Evolutionary conservation across 2,113 vertebrate species (phyloP), one percentile per base, ranked within the genome.

Genomic region (Mesembrinibis cayennensis): DNA sequence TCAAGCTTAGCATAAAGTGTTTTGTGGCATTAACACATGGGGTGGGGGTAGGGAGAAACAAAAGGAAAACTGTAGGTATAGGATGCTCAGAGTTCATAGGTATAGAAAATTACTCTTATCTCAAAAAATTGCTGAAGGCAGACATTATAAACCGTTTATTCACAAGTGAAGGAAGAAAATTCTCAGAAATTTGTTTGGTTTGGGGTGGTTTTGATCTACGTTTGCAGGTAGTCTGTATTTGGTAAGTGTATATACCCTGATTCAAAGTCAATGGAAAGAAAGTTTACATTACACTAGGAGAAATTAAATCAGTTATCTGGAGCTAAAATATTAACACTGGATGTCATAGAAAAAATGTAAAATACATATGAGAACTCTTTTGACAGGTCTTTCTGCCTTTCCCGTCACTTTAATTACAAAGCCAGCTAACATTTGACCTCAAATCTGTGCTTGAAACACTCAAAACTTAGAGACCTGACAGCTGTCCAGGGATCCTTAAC

Each of bases 261-360:
- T 6, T 0, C 7, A 65, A 2, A 13, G 7, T 21, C 0, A 0
- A 19, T 50, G 1, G 1, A 79, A 82, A 59, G 7, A 32, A 15
- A 49, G 13, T 12, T 42, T 62, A 21, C 1, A 9, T 79, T 92
- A 79, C 45, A 40, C 21, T 20, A 21, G 23, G 16, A 74, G 10
- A 78, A 74, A 82, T 59, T 0, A 44, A 87, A 76, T 63, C 13
- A 63, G 13, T 25, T 6, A 67, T 11, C 34, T 89, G 16, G 9
- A 72, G 14, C 32, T 63, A 34, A 85, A 87, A 78, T 78, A 26
- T 53, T 62, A 34, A 40, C 10, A 30, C 17, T 9, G 3, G 2
- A 44, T 63, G 9, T 18, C 6, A 63, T 4, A 34, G 45, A 91
- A 77, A 36, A 36, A 80, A 70, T 20, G 18, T 10, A 38, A 81